Percentiles rank a stretch among this genome's conserved stretches.
These are phyloP conservation scores for Cebidichthys violaceus DNA, from an alignment of 2,113 vertebrate species.

Conservation along the genomic window DNA sequence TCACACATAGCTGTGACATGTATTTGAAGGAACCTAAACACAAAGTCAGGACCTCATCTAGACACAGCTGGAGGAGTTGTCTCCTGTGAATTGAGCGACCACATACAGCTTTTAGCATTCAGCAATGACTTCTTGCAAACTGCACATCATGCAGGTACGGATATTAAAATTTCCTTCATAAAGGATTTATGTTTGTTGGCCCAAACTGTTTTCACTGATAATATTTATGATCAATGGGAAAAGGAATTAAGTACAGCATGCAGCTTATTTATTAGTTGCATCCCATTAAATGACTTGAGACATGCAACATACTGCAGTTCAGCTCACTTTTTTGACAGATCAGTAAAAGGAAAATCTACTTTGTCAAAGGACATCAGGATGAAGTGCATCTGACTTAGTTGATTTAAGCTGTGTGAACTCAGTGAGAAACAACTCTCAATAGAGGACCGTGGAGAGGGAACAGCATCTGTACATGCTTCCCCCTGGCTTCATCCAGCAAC, in stretches of 20 bases:
- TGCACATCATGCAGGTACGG: neutral
- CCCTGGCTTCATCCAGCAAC: slow-evolving; percentile 33
- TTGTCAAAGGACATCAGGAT: slow-evolving; percentile 24
- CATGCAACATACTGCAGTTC: neutral
- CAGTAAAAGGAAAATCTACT: slow-evolving; percentile 10
- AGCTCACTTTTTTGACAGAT: neutral
- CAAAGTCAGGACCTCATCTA: neutral
- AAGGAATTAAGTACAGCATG: slow-evolving; percentile 6
- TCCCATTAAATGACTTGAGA: slow-evolving; percentile 6
- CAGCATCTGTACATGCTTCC: slow-evolving; percentile 43
- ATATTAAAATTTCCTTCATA: slow-evolving; percentile 8
- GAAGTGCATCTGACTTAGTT: slow-evolving; percentile 28
- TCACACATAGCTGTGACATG: neutral
- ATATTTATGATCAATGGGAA: slow-evolving; percentile 1
- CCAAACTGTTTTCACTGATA: slow-evolving; percentile 1
- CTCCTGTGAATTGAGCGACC: neutral
- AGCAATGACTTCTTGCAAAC: neutral
- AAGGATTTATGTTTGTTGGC: slow-evolving; percentile 22
- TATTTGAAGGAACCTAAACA: neutral
- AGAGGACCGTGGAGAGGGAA: slow-evolving; percentile 20
- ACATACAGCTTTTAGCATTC: neutral
- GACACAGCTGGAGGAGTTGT: neutral
- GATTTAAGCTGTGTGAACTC: slow-evolving; percentile 46
- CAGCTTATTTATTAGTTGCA: slow-evolving; percentile 6
- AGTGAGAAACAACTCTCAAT: slow-evolving; percentile 14